Base-by-base conservation (phyloP, 1,140 invertebrate genomes). In the Kradibia gibbosae region DNA sequence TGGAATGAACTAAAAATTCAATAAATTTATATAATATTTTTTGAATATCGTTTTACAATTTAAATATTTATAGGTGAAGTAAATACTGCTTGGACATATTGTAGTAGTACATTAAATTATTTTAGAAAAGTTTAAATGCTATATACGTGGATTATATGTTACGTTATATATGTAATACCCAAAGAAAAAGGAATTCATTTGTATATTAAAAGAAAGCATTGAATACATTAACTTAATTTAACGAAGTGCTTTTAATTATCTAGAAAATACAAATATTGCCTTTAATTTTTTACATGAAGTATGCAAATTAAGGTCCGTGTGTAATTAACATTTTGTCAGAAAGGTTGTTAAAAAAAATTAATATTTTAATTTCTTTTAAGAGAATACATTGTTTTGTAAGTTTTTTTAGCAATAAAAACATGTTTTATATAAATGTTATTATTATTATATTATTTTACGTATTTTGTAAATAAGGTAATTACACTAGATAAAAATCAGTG, bases 381-480 rank as follows among this genome's bases (percentile, higher is more conserved):
- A 67, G 17, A 65, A 36, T 36, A 10, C 3, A 67, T 39, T n/a
- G 11, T 39, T 67, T 39, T 72, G n/a, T 20, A 45, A 65, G n/a
- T 17, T 34, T 55, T 76, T 20, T 48, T 67, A 15, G 17, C 50
- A 78, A 67, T 36, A 67, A 53, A 67, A 67, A 67, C 45, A 36
- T 62, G 31, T 65, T 62, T 39, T 67, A 48, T 55, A 67, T 31
- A 70, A 78, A 67, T 62, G n/a, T n/a, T n/a, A 74, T 55, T 62
- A 67, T 77, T 78, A 45, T 78, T 36, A 31, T 53, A 78, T 78
- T 67, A 78, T 78, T 78, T 78, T 67, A 67, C 25, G 45, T 50
- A 50, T 67, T n/a, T 36, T 48, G 31, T 50, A 53, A 78, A 36
- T 78, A 78, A 78, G 50, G n/a, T 78, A 78, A 45, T 67, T 67